These are phyloP conservation scores for Euplagia quadripunctaria DNA, from an alignment of 2,888 invertebrate species.

Conservation along the genomic window DNA sequence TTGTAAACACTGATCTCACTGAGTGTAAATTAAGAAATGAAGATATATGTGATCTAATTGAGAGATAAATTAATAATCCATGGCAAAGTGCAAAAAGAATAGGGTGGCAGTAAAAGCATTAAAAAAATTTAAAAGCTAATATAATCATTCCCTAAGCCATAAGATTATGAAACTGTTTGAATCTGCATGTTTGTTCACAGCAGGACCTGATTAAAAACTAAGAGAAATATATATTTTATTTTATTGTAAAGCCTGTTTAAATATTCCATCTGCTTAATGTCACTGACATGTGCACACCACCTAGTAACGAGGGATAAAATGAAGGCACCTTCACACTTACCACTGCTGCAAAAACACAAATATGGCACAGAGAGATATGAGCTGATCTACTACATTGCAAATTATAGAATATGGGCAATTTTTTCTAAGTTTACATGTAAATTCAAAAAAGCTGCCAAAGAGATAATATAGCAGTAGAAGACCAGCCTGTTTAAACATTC, in stretches of 20 bases:
- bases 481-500: conserved; percentile 83
- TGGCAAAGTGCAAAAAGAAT: too few species aligned
- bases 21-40: too few species aligned
- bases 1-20: too few species aligned
- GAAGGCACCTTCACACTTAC: conserved; percentile 53
- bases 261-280: background rate
- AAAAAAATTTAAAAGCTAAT: too few species aligned
- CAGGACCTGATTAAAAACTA: too few species aligned
- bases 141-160: too few species aligned
- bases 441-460: conserved; percentile 47
- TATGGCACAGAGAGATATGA: conserved; percentile 56
- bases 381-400: conserved; percentile 71
- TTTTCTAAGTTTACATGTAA: conserved; percentile 24
- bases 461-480: conserved; percentile 63
- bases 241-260: too few species aligned
- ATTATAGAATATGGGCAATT: conserved; percentile 46
- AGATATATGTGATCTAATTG: too few species aligned
- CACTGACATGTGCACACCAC: background rate
- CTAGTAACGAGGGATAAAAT: background rate
- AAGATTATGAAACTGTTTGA: background rate
- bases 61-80: too few species aligned
- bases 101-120: too few species aligned
- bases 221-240: background rate
- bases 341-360: conserved; percentile 57
- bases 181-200: too few species aligned